phyloP scores from a whole-genome alignment of 2,113 vertebrate species.

The Paraplagusia blochii region DNA sequence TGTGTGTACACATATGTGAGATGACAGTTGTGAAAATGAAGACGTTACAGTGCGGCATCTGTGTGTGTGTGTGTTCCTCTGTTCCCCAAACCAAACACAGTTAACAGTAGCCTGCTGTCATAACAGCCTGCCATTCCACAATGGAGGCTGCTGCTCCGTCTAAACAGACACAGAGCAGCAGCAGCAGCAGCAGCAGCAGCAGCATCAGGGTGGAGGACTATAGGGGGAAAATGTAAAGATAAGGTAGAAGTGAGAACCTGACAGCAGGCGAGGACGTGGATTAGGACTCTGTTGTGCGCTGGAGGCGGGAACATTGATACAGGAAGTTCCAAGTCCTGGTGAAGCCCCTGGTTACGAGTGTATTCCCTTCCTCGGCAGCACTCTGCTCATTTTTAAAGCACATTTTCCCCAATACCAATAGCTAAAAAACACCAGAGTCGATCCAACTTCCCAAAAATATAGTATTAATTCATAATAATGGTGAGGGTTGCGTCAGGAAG shows the following conservation, averaged over 20 bases:
- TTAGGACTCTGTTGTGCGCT: conserved; percentile 12
- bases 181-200: conserved; percentile 6
- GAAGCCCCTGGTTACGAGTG: too few species aligned
- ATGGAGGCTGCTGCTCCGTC: conserved; percentile 50
- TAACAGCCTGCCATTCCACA: conserved; percentile 66
- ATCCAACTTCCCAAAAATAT: too few species aligned
- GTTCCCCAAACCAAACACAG: conserved; percentile 64
- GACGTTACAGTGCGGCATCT: conserved; percentile 47
- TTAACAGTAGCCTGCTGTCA: conserved; percentile 72
- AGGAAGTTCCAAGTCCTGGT: conserved; percentile 72
- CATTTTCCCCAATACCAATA: too few species aligned
- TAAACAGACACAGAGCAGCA: conserved; percentile 44
- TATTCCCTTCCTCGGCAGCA: too few species aligned
- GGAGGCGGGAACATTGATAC: conserved; percentile 12
- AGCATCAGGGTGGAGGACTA: background rate
- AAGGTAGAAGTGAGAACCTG: conserved; percentile 18
- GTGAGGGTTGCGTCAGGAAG: too few species aligned
- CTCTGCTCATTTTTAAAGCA: too few species aligned
- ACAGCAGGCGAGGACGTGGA: background rate
- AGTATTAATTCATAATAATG: too few species aligned
- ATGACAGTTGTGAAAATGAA: conserved; percentile 40
- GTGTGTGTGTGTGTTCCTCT: conserved; percentile 50
- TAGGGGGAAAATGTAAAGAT: conserved; percentile 15
- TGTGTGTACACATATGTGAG: conserved; percentile 15
- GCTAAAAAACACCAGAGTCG: too few species aligned